A percentile compares a stretch with the other conserved stretches of the same genome.
Evolutionary conservation across 2,797 vertebrate species (phyloP).

Genomic region (Silurus lanzhouensis): DNA sequence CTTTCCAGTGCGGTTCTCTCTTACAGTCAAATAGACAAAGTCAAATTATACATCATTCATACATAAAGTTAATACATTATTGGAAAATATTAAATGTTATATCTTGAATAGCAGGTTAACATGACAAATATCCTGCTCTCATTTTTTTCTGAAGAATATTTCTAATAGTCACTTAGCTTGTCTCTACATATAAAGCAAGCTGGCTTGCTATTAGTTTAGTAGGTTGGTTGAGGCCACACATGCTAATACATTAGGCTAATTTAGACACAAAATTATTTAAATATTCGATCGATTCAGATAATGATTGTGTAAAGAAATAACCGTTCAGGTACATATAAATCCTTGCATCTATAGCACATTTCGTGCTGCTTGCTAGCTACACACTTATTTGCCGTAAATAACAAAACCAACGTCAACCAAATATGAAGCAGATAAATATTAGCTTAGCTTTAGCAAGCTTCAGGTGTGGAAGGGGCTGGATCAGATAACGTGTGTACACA

Average conservation of each 20-base stretch:
- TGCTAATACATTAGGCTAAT: not conserved
- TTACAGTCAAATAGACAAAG: not conserved
- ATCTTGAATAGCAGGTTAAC: not conserved
- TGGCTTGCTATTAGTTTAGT: not conserved
- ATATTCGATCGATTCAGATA: not conserved
- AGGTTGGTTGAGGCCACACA: not conserved
- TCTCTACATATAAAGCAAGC: no score
- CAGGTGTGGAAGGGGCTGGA: not conserved
- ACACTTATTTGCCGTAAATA: not conserved
- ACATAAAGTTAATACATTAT: not conserved
- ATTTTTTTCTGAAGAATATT: not conserved
- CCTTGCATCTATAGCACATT: not conserved
- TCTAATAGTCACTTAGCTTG: not conserved
- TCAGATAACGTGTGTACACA: not conserved
- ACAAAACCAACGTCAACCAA: not conserved
- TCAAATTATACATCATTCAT: not conserved
- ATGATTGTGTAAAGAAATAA: not conserved
- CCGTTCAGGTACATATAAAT: not conserved
- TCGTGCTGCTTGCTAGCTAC: not conserved
- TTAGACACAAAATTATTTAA: not conserved
- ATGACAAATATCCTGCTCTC: not conserved
- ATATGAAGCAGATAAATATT: not conserved
- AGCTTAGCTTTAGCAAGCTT: slow-evolving; percentile 29
- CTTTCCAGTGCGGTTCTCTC: no score
- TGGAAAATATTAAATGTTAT: not conserved